Evolutionary conservation across 2,888 invertebrate genomes (phyloP), one percentile per base, ranked within the genome.

Genomic region (Eupithecia subumbrata): DNA sequence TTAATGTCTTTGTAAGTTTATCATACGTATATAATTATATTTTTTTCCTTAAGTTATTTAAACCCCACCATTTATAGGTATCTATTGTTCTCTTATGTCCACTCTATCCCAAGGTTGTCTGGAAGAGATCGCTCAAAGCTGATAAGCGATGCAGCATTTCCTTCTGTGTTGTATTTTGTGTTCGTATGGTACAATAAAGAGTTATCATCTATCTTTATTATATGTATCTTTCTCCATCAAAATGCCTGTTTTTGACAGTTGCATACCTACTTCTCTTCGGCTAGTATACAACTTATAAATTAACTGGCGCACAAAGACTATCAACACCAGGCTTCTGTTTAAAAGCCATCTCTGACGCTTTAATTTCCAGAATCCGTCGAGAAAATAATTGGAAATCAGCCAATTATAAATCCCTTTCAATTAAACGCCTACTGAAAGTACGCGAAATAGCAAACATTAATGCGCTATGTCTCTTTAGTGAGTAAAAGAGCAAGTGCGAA

Each of bases 401-500:
- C 56, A 56, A 22, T 56, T 22, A 56, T 56, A 56, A 56, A 66
- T 37, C 37, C 37, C 16, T 69, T 40, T 56, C 22, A 74, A 76
- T 60, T 63, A 73, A 68, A 71, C 63, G 37, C 30, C n/a, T 16
- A 40, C 37, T 34, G 67, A 37, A 76, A 77, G 75, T 69, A 74
- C 70, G 43, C 64, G 72, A 22, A 52, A 48, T 69, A 60, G 76
- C 64, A 69, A 77, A 79, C 14, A 60, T 25, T 60, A 60, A 78
- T 72, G 73, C 69, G 78, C 74, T 74, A 80, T 81, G 80, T 77
- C 79, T 78, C 78, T 76, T 78, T 78, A 80, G 76, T 81, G 79
- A 78, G 85, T 85, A 81, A 83, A 84, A 83, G 84, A 85, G 87
- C 86, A 87, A 22, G 60, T 25, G 60, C n/a, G 60, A 85, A 86